Evolutionary conservation across 2,888 invertebrate genomes (phyloP).

Genomic region (Xestobium rufovillosum): DNA sequence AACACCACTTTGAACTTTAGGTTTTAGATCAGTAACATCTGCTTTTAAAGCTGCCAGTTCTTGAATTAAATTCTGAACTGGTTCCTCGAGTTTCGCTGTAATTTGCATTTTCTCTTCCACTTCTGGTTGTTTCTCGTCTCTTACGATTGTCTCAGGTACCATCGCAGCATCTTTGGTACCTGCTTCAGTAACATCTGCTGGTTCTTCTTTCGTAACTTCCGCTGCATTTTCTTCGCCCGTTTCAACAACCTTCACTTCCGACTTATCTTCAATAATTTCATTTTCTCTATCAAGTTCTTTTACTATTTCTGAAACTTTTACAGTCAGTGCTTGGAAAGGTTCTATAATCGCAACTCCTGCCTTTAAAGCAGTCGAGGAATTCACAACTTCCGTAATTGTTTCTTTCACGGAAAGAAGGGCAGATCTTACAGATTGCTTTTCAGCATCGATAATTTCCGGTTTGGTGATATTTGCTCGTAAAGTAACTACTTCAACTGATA

Average conservation of each 20-base stretch:
- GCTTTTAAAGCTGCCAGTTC: background rate
- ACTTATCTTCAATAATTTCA: background rate
- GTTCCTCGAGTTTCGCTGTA: background rate
- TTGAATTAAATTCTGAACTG: background rate
- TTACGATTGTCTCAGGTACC: too few species aligned
- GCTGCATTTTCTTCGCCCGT: background rate
- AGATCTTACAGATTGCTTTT: background rate
- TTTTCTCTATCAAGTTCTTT: background rate
- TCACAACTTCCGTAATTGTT: too few species aligned
- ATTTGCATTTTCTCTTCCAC: background rate
- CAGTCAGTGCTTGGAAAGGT: slow-evolving; percentile 13
- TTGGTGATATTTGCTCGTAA: background rate
- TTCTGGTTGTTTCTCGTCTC: background rate
- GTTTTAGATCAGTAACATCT: background rate
- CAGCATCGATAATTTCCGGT: slow-evolving; percentile 2
- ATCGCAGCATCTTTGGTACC: too few species aligned
- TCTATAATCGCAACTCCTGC: too few species aligned
- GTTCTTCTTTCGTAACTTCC: background rate
- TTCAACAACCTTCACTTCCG: background rate
- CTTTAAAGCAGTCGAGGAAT: too few species aligned
- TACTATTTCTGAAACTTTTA: slow-evolving; percentile 11
- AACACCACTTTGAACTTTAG: slow-evolving; percentile 4
- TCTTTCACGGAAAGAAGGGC: background rate
- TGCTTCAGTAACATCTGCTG: too few species aligned
- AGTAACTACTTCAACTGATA: slow-evolving; percentile 1